Evolutionary conservation across 2,888 invertebrate species (phyloP), one percentile per base, ranked within the genome.

Genomic region (Epistrophe grossulariae): DNA sequence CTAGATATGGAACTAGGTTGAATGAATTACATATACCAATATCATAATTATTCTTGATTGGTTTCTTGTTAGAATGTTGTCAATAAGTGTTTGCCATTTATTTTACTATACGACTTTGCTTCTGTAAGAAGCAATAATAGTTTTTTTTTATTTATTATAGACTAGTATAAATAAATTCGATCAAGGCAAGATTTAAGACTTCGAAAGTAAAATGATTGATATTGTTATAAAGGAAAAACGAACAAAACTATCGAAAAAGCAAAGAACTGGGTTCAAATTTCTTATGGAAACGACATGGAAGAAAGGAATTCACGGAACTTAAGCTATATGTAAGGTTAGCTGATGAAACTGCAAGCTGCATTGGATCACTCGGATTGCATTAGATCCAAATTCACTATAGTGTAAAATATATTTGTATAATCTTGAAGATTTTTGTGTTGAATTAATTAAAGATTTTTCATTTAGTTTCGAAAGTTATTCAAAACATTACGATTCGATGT

Each of bases 41-140:
- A 35, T 57, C 57, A 57, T 57, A 31, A 57, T 35, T 35, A 17
- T 31, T 35, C 35, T 9, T 17, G 5, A 10, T 35, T 17, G n/a
- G 31, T 31, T 57, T 57, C 35, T 57, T 57, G 57, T 57, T n/a
- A 31, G 57, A 57, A 59, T 59, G 59, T 59, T 35, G 59, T 35
- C 35, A 59, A 35, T 59, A 38, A 59, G 1, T 38, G 11, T n/a
- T 59, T 17, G 17, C 35, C n/a, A 57, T 57, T n/a, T 13, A 31
- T 57, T 35, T 57, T 31, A 2, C 0, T 13, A 1, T 31, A 35
- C 11, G 35, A 5, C 17, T 38, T 31, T 35, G 31, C 10, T 17
- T 35, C 6, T 5, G n/a, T n/a, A 17, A 55, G 24, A 8, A 15
- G 55, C 28, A 28, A 4, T 55, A 15, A 28, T 28, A 55, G 28